Conservation (phyloP, 1,140 invertebrate genomes). For the Caerostris darwini region DNA sequence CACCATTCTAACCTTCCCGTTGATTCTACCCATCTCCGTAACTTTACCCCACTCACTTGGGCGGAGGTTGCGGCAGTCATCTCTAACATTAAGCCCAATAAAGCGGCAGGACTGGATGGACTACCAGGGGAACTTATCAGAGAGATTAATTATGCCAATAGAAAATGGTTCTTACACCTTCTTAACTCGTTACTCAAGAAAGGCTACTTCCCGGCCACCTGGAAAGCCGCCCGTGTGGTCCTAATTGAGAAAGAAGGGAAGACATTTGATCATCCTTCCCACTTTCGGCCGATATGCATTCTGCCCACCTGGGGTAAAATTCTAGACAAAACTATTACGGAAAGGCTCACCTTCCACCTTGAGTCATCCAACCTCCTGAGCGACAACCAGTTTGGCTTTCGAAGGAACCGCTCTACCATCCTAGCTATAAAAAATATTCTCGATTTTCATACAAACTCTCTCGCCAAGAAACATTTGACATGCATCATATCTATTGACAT, state of each 20-base stretch:
- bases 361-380: background rate
- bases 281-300: background rate
- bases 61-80: background rate
- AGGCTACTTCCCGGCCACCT: background rate
- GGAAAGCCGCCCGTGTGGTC: background rate
- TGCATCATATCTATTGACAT: no score
- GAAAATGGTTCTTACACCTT: background rate
- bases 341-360: background rate
- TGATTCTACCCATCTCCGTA: no score
- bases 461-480: no score
- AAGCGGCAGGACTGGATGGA: background rate
- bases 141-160: background rate
- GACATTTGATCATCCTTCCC: background rate
- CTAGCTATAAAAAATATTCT: no score
- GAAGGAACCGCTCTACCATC: background rate
- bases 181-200: background rate
- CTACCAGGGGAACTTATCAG: background rate
- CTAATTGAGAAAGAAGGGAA: background rate
- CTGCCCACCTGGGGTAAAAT: background rate
- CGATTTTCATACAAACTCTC: no score
- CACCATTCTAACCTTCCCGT: no score
- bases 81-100: background rate
- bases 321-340: background rate
- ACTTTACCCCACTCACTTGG: background rate
- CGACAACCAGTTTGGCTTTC: background rate